These are phyloP conservation scores for Aeoliscus strigatus DNA, from an alignment of 2,797 vertebrate species.

Conservation along the genomic window DNA sequence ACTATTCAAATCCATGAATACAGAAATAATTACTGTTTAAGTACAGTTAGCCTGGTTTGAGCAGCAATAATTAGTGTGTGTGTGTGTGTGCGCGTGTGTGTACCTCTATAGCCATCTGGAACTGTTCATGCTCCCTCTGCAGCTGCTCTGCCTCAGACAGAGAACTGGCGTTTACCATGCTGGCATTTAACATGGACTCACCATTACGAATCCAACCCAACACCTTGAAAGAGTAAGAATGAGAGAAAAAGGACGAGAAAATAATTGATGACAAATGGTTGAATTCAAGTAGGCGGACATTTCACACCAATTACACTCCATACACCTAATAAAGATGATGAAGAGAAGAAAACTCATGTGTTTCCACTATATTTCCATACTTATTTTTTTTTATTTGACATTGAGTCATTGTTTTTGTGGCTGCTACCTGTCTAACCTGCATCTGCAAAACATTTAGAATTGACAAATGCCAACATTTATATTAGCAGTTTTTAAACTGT, in stretches of 20 bases:
- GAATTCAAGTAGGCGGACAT: too few relatives aligned
- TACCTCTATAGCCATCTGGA: conserved; percentile 85
- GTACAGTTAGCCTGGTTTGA: conserved; percentile 30
- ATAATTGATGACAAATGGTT: background rate
- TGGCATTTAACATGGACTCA: conserved; percentile 97
- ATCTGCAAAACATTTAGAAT: too few relatives aligned
- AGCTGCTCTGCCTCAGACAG: conserved; percentile 97
- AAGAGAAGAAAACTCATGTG: too few relatives aligned
- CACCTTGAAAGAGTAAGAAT: conserved; percentile 71
- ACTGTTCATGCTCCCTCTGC: conserved; percentile 96
- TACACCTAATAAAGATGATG: too few relatives aligned
- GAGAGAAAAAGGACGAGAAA: background rate
- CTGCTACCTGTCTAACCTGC: too few relatives aligned
- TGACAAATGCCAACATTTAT: too few relatives aligned
- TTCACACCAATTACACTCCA: too few relatives aligned
- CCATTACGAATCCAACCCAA: conserved; percentile 97
- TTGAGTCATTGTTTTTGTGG: too few relatives aligned
- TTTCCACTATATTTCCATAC: too few relatives aligned
- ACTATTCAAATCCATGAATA: conserved; percentile 36
- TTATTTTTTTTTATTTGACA: too few relatives aligned
- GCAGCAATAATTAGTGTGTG: conserved; percentile 36
- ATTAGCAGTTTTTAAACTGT: too few relatives aligned
- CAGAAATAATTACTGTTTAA: conserved; percentile 39
- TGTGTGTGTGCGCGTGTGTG: conserved; percentile 9
- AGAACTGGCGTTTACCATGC: conserved; percentile 95